Evolutionary conservation across 2,888 invertebrate genomes (phyloP).

Genomic region (Pollenia amentaria): DNA sequence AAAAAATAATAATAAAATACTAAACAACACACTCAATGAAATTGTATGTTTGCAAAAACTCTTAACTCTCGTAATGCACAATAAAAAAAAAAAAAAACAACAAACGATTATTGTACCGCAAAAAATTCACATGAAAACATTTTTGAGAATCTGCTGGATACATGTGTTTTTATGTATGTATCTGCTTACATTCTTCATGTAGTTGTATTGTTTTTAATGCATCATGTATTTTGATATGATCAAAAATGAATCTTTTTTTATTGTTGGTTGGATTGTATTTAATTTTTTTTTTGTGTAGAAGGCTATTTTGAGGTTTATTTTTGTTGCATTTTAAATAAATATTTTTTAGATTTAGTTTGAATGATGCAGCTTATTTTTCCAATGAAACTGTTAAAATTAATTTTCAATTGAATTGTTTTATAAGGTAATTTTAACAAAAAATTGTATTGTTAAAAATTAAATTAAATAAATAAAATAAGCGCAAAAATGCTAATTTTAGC

Average conservation of each 20-base stretch:
- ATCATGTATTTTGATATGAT: constrained; percentile 68
- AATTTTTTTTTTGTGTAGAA: constrained; percentile 45
- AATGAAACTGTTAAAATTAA: constrained; percentile 65
- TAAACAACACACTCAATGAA: constrained; percentile 9
- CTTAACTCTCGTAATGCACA: constrained; percentile 16
- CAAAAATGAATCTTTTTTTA: constrained; percentile 51
- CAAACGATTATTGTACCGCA: constrained; percentile 47
- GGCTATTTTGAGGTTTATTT: constrained; percentile 57
- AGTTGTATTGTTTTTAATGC: constrained; percentile 47
- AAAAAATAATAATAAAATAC: neutral
- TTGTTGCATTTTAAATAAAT: constrained; percentile 43
- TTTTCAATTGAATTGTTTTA: constrained; percentile 45
- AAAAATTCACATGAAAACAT: constrained; percentile 69
- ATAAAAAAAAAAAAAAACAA: constrained; percentile 13
- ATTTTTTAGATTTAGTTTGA: constrained; percentile 7
- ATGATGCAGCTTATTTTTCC: constrained; percentile 67
- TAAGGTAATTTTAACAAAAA: constrained; percentile 42
- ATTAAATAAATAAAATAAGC: neutral
- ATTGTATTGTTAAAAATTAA: neutral
- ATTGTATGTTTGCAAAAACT: constrained; percentile 7
- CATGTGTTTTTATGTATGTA: neutral
- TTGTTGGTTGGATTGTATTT: constrained; percentile 9
- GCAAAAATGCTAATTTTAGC: neutral
- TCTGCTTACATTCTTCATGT: neutral
- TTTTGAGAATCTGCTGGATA: constrained; percentile 5